A percentile compares a stretch with the other conserved stretches of the same genome.
phyloP scores from a whole-genome alignment of 1,140 invertebrate species.

The Brachionus rotundiformis region DNA sequence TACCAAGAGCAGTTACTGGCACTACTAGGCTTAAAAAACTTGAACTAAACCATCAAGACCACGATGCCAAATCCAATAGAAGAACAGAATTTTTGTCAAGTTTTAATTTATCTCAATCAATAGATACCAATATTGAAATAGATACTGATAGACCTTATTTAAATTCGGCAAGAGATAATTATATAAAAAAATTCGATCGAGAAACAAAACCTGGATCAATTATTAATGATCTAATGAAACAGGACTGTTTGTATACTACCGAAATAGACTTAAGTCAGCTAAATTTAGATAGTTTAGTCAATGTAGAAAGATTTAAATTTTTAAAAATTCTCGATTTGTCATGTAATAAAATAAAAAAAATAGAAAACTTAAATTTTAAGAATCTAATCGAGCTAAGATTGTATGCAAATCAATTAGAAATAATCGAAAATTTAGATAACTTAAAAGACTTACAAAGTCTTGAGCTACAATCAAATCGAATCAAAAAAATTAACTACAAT shows the following conservation, averaged over 20 bases:
- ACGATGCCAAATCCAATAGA: neutral
- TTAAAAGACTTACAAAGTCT: slow-evolving; percentile 58
- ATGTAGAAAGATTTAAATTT: slow-evolving; percentile 56
- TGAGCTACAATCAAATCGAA: slow-evolving; percentile 60
- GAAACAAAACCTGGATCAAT: neutral
- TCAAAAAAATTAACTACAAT: slow-evolving; percentile 58
- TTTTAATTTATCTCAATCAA: neutral
- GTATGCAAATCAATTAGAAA: slow-evolving; percentile 59
- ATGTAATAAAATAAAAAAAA: slow-evolving; percentile 58
- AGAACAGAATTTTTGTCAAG: slow-evolving; percentile 19
- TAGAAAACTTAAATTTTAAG: slow-evolving; percentile 57
- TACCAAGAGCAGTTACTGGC: neutral
- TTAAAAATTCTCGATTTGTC: slow-evolving; percentile 60
- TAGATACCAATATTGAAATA: neutral
- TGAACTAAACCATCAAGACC: neutral
- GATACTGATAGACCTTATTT: neutral
- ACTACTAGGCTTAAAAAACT: slow-evolving; percentile 2
- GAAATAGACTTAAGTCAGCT: neutral
- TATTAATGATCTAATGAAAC: neutral
- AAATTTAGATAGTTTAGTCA: slow-evolving; percentile 34
- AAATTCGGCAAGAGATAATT: neutral
- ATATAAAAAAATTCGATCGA: neutral
- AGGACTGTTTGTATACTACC: neutral
- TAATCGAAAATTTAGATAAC: slow-evolving; percentile 58
- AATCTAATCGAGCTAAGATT: slow-evolving; percentile 60